Conservation (phyloP, 2,888 invertebrate genomes). For the Hylaea fasciaria region DNA sequence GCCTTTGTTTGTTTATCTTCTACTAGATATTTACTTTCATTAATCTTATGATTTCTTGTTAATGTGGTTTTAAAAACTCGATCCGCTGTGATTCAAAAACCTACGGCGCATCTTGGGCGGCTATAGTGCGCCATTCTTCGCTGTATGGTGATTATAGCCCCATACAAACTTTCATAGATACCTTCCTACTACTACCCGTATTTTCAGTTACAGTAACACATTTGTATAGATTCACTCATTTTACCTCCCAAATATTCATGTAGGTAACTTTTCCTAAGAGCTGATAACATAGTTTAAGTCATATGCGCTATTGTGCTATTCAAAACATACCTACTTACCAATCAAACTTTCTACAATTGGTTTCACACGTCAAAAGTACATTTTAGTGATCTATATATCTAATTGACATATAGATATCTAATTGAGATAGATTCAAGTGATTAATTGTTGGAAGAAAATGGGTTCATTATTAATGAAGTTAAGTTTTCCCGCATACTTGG, state of each 20-base stretch:
- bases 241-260: not conserved
- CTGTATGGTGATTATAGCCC: no score
- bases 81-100: no score
- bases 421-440: constrained; percentile 14
- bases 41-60: not conserved
- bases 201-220: not conserved
- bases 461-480: not conserved
- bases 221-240: not conserved
- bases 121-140: no score
- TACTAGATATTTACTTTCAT: constrained; percentile 7
- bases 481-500: not conserved
- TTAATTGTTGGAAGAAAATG: constrained; percentile 19
- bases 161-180: not conserved
- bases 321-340: constrained; percentile 17
- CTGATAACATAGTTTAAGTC: constrained; percentile 7
- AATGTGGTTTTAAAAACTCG: no score
- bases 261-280: constrained; percentile 3
- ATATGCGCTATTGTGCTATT: constrained; percentile 30
- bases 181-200: no score
- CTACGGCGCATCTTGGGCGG: no score
- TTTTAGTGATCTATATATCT: constrained; percentile 30
- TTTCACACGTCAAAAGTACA: constrained; percentile 33
- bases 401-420: no score
- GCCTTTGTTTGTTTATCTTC: not conserved
- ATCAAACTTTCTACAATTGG: constrained; percentile 40